Base-by-base conservation (phyloP, 1,140 invertebrate genomes). In the Cydia splendana region DNA sequence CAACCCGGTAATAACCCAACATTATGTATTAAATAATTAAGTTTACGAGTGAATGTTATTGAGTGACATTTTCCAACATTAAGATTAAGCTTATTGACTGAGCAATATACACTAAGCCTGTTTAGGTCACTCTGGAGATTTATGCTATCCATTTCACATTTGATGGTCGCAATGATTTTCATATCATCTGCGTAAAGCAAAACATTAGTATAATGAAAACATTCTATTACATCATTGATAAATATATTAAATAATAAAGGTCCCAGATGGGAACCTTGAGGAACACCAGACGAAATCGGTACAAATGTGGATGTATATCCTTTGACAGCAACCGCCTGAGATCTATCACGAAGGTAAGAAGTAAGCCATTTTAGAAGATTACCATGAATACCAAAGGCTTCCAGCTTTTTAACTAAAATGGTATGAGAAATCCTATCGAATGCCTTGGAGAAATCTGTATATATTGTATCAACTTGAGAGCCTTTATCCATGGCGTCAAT, bases 381-480 rank as follows among this genome's bases (percentile, higher is more conserved):
- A 38, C 42, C 71, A n/a, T 74, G 34, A n/a, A 74, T 45, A 77
- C 76, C 69, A 10, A 77, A 51, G 6, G 18, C n/a, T 24, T 73
- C 65, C 10, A 77, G 20, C 38, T 77, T 73, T 5, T 34, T 30
- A 53, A 73, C 51, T 38, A 77, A 65, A 71, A 65, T 42, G 18
- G 42, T 30, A 57, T 77, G 76, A 2, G 65, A 77, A 48, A 77
- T 77, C 51, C 73, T 77, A 57, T 77, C 76, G 38, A 77, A 77
- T 1, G 42, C 42, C 30, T 74, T 74, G 2, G 71, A 45, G 30
- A n/a, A 45, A 45, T 74, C 38, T 9, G 42, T 48, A 45, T 74
- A 74, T 10, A 77, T 42, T 15, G 51, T 65, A 57, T 77, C 76
- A 34, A 77, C 51, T 24, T 73, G 76, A 28, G 18, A 73, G 12